phyloP scores from a whole-genome alignment of 2,797 vertebrate genomes.

The Lithobates pipiens region DNA sequence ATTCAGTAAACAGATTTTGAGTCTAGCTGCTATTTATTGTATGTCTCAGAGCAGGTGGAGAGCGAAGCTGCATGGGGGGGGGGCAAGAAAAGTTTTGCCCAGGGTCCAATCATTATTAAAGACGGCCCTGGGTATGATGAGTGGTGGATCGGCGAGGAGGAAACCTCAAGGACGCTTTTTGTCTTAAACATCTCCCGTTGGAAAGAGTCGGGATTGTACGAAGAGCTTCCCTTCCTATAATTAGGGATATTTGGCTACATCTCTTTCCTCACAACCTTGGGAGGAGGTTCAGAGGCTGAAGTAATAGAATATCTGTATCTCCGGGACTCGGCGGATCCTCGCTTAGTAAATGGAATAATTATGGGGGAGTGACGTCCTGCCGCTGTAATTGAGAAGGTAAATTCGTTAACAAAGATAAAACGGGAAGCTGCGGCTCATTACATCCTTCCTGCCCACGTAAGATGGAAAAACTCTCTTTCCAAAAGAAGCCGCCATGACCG shows the following conservation, averaged over 20 bases:
- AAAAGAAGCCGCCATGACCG: constrained; percentile 18
- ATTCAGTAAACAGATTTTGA: too few species aligned
- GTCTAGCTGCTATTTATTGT: too few species aligned
- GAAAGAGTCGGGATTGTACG: background rate
- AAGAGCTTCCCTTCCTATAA: background rate
- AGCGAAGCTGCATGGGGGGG: too few species aligned
- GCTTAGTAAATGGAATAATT: constrained; percentile 32
- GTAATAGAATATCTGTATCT: background rate
- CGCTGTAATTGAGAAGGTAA: constrained; percentile 45
- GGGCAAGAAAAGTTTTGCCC: too few species aligned
- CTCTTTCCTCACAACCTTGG: background rate
- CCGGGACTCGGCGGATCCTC: background rate
- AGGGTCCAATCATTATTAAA: too few species aligned
- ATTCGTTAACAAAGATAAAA: constrained; percentile 49
- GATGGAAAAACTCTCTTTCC: constrained; percentile 33
- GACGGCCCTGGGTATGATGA: background rate
- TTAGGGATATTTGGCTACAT: background rate
- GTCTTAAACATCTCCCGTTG: constrained; percentile 9
- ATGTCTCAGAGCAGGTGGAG: too few species aligned
- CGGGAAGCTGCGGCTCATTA: constrained; percentile 33
- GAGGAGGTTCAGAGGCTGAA: background rate
- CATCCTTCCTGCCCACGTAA: constrained; percentile 24
- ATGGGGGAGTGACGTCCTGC: constrained; percentile 28
- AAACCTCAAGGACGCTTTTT: background rate
- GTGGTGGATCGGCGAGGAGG: background rate